Base-by-base conservation (phyloP, 2,888 invertebrate genomes). In the Agapetus fuscipes region DNA sequence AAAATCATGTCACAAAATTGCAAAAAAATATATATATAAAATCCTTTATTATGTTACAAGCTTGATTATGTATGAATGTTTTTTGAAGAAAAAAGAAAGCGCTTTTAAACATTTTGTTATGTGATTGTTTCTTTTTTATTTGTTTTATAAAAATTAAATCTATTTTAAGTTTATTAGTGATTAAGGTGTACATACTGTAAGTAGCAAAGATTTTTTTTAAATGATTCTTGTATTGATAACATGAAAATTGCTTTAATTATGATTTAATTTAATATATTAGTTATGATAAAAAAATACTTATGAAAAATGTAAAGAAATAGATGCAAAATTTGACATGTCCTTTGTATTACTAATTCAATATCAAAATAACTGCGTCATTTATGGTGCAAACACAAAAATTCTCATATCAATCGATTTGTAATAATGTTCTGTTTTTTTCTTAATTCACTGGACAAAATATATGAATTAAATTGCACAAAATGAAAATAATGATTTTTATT, bases 161-260 rank as follows among this genome's bases (percentile, higher is more conserved):
- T 17, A 41, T 30, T 40, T 30, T 47, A 48, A 42, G 39, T 42
- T 39, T 39, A 42, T 42, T 47, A 45, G 43, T 32, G 37, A 15
- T 32, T 37, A 45, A 40, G 42, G 25, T 48, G 48, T 48, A 48
- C 42, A 48, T 48, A 48, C 38, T 48, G 45, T 48, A 48, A 48
- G 40, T 48, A 48, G 43, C 13, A 44, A 43, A 41, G 39, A 43
- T 17, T 26, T 38, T 27, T 30, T 37, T 30, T 37, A 24, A 12
- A 37, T 30, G 11, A 31, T 30, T 30, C 31, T 30, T 39, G 27
- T 30, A 34, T 25, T 40, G 26, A 15, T 27, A 39, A 31, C 24
- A 37, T 37, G 27, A 37, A 41, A 6, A 41, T 41, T 37, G 41
- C 41, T 41, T 41, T 41, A 41, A 41, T 41, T 41, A 41, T 41